Base-by-base conservation (phyloP, 2,113 vertebrate species). In the Dromas ardeola region DNA sequence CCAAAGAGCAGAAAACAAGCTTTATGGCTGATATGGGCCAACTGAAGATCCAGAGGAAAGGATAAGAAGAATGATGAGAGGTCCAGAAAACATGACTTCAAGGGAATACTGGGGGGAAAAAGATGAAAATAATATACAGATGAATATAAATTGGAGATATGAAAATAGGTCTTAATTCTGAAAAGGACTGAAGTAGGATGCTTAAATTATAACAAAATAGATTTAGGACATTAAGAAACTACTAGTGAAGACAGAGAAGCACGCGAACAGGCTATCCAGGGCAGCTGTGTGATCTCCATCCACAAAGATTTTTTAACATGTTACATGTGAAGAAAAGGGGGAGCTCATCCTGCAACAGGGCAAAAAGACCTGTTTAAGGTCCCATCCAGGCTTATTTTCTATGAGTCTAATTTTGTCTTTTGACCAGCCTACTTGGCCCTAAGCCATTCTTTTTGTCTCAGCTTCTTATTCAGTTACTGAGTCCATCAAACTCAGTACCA, bases 71-170 rank as follows among this genome's bases (percentile, higher is more conserved):
- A 20, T 36, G 29, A 77, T 34, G 13, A 61, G n/a, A 80, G 13
- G 26, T 49, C 55, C 50, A 47, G 36, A 74, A 87, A 91, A 56
- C 7, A 47, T 4, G 8, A 65, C 30, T 52, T 83, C 47, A 69
- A 72, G 21, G 16, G n/a, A 72, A 65, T 30, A 34, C 2, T 14
- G 8, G 13, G 36, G 15, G 0, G 3, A 2, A 8, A 3, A 21
- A 27, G 5, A 16, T 32, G 2, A 6, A 16, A 61, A 53, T 29
- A 72, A 69, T 3, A 45, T 8, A 55, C 6, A 70, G 36, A 20
- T 18, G 2, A 70, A 66, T 66, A 40, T 30, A 66, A 79, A 62
- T 17, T 17, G 3, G 30, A 67, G 11, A 49, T 12, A 66, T 1
- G n/a, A 62, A 81, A 83, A 21, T 2, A 50, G 11, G 6, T 40